Conservation (phyloP, 2,888 invertebrate species). For the Megalurothrips usitatus region DNA sequence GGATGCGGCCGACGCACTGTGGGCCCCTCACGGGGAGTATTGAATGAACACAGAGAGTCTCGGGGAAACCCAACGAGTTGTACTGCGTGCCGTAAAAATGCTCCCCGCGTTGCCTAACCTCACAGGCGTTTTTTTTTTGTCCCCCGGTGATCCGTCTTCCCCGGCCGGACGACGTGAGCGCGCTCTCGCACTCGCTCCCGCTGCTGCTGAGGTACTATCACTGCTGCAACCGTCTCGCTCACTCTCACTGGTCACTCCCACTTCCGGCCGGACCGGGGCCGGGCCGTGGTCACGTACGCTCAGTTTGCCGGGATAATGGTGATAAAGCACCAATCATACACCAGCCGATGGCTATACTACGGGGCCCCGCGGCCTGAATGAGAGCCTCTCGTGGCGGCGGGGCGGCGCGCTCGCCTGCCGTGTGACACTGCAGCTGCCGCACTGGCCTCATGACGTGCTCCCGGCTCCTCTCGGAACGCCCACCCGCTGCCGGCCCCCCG, state of each 20-base stretch:
- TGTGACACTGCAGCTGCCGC: too few relatives aligned
- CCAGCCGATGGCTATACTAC: not conserved
- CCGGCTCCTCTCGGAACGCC: too few relatives aligned
- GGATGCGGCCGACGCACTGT: too few relatives aligned
- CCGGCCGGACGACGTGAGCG: not conserved
- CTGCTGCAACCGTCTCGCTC: not conserved
- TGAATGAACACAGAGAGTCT: too few relatives aligned
- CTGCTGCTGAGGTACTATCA: not conserved
- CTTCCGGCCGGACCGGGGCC: not conserved
- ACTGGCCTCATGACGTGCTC: too few relatives aligned
- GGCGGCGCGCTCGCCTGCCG: not conserved
- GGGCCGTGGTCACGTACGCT: constrained; percentile 5
- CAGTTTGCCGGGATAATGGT: constrained; percentile 22
- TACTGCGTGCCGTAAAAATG: too few relatives aligned
- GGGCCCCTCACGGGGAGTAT: too few relatives aligned
- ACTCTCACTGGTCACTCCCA: constrained; percentile 3
- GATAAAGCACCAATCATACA: constrained; percentile 20
- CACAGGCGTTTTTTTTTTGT: too few relatives aligned
- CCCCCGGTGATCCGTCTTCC: not conserved
- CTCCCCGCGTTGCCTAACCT: too few relatives aligned
- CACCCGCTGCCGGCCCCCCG: too few relatives aligned
- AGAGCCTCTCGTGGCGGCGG: not conserved
- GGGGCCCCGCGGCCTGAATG: not conserved
- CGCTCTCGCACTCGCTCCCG: too few relatives aligned
- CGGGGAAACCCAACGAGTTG: too few relatives aligned